phyloP scores from a whole-genome alignment of 2,888 invertebrate species.

The Teleogryllus oceanicus region DNA sequence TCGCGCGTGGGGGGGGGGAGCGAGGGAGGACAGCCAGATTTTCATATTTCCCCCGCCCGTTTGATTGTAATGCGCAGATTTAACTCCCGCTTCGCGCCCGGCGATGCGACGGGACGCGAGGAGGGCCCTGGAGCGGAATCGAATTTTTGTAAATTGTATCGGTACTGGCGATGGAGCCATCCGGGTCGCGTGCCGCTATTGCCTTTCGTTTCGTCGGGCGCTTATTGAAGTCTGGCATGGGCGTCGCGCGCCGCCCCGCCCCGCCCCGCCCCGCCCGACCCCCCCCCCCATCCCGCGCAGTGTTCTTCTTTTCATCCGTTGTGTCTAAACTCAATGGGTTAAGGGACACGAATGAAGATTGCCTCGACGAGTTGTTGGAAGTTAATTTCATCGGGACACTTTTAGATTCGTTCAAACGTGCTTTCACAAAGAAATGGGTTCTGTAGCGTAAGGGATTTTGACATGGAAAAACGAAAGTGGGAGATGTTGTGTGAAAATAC shows the following conservation, averaged over 20 bases:
- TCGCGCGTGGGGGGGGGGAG: not conserved
- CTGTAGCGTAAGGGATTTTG: too few relatives aligned
- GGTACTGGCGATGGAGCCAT: not conserved
- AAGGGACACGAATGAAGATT: too few relatives aligned
- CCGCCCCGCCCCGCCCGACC: too few relatives aligned
- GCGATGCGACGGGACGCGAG: not conserved
- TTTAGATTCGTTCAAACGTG: too few relatives aligned
- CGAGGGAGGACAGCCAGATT: not conserved
- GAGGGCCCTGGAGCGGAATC: not conserved
- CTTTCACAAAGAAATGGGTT: too few relatives aligned
- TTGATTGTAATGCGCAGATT: slow-evolving; percentile 18
- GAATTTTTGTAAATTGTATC: slow-evolving; percentile 18
- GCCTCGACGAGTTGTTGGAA: too few relatives aligned
- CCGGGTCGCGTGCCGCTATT: slow-evolving; percentile 1
- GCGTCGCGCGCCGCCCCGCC: not conserved
- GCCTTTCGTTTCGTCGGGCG: not conserved
- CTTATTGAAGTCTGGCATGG: not conserved
- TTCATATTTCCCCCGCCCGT: slow-evolving; percentile 3
- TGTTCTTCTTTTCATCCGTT: too few relatives aligned
- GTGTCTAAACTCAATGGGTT: too few relatives aligned
- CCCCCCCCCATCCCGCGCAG: too few relatives aligned
- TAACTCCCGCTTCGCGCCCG: not conserved
- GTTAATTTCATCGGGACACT: too few relatives aligned
- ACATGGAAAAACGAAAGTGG: too few relatives aligned
- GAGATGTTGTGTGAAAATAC: too few relatives aligned